These are phyloP conservation scores for Dicyrtomina minuta DNA, from an alignment of 2,888 invertebrate species.

Conservation along the genomic window DNA sequence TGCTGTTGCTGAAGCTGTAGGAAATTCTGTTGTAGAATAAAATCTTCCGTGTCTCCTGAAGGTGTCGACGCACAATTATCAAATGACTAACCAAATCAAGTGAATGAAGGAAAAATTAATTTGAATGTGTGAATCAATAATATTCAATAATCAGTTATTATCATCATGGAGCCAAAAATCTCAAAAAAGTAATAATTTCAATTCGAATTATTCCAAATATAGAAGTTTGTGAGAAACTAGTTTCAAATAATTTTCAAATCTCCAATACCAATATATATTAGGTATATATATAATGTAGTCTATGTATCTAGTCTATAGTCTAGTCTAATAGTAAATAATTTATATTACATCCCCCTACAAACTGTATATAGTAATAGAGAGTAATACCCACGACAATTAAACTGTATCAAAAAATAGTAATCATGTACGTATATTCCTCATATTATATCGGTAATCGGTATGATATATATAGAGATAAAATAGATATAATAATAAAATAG, in stretches of 20 bases:
- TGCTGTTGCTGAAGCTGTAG: neutral
- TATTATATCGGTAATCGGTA: neutral
- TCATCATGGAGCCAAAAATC: slow-evolving; percentile 37
- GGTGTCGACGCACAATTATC: slow-evolving; percentile 36
- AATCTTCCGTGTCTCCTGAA: slow-evolving; percentile 9
- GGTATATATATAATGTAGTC: too few relatives aligned
- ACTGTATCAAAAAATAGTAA: too few relatives aligned
- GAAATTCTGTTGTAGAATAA: slow-evolving; percentile 1
- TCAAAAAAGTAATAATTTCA: neutral
- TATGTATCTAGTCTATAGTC: too few relatives aligned
- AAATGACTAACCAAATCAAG: slow-evolving; percentile 31
- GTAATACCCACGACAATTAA: too few relatives aligned
- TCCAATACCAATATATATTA: too few relatives aligned
- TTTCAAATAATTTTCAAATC: too few relatives aligned
- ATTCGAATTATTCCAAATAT: neutral
- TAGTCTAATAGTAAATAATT: too few relatives aligned
- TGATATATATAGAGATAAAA: neutral
- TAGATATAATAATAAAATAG: neutral
- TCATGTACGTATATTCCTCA: too few relatives aligned
- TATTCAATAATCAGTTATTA: slow-evolving; percentile 5
- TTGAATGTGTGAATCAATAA: neutral
- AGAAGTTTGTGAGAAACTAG: too few relatives aligned
- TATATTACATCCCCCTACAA: too few relatives aligned
- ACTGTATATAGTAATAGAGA: too few relatives aligned
- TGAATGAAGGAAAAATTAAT: slow-evolving; percentile 18